Conservation (phyloP, 2,888 invertebrate genomes). For the Nowickia ferox region DNA sequence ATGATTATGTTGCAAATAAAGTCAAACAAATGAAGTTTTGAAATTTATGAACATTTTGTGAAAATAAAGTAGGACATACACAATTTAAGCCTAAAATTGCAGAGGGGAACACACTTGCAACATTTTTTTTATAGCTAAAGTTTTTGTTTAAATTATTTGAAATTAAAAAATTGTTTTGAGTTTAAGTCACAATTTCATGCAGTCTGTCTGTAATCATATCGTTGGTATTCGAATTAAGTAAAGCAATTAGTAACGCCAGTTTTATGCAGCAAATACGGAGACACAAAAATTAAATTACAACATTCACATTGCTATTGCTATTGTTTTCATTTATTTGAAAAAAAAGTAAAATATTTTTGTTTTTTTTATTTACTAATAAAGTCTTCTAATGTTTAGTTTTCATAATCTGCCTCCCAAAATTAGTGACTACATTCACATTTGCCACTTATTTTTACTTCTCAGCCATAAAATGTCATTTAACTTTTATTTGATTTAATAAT, state of each 20-base stretch:
- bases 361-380: background rate
- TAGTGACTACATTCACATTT: constrained; percentile 18
- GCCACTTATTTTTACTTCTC: constrained; percentile 49
- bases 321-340: background rate
- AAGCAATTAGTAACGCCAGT: constrained; percentile 79
- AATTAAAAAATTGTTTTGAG: constrained; percentile 42
- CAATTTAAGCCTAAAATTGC: constrained; percentile 78
- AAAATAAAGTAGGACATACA: constrained; percentile 76
- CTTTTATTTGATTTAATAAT: constrained; percentile 43
- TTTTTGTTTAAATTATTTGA: constrained; percentile 38
- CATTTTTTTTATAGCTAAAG: background rate
- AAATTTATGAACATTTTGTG: constrained; percentile 46
- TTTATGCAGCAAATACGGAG: constrained; percentile 16
- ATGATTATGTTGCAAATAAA: constrained; percentile 21
- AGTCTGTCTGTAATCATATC: constrained; percentile 38
- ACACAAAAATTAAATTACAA: constrained; percentile 3
- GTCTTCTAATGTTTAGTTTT: constrained; percentile 1
- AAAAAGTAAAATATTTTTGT: no score
- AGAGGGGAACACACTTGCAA: constrained; percentile 19
- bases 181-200: constrained; percentile 42
- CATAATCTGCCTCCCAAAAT: constrained; percentile 5
- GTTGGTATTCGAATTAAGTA: constrained; percentile 46
- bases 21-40: constrained; percentile 25
- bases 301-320: background rate
- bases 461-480: constrained; percentile 64